phyloP scores from a whole-genome alignment of 2,888 invertebrate genomes.

The Hydrotaea diabolus region DNA sequence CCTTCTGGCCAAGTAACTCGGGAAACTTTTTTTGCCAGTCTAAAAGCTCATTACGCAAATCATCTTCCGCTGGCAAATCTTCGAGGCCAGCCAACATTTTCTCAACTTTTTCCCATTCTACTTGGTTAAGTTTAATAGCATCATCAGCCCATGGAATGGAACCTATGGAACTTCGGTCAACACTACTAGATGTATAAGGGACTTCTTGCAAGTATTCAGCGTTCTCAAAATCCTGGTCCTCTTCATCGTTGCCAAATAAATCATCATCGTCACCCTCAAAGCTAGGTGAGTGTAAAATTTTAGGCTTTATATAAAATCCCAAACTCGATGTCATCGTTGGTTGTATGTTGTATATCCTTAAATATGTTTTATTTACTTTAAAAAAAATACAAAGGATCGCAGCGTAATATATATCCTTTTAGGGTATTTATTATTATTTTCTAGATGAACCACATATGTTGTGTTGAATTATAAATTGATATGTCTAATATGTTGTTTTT shows the following conservation, averaged over 20 bases:
- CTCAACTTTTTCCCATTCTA: slow-evolving; percentile 80
- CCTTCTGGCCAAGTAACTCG: slow-evolving; percentile 65
- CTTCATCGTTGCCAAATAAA: slow-evolving; percentile 68
- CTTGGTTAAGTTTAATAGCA: slow-evolving; percentile 80
- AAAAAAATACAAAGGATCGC: no score
- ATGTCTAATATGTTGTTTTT: slow-evolving; percentile 45
- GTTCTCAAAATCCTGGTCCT: slow-evolving; percentile 73
- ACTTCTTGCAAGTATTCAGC: slow-evolving; percentile 77
- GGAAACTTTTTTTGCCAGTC: slow-evolving; percentile 80
- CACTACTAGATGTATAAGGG: slow-evolving; percentile 77
- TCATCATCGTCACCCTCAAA: slow-evolving; percentile 68
- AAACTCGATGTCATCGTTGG: slow-evolving; percentile 49
- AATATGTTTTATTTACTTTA: no score
- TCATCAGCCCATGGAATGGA: slow-evolving; percentile 81
- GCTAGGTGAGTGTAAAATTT: slow-evolving; percentile 33
- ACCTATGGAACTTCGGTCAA: slow-evolving; percentile 79
- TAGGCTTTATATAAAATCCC: slow-evolving; percentile 51
- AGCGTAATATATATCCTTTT: no score
- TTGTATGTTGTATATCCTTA: not conserved
- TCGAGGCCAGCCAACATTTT: slow-evolving; percentile 77
- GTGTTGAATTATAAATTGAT: not conserved
- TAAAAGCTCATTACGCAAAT: slow-evolving; percentile 77
- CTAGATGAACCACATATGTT: not conserved
- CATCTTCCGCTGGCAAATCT: slow-evolving; percentile 72
- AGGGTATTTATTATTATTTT: not conserved